phyloP scores from a whole-genome alignment of 2,797 vertebrate genomes.

The Choloepus didactylus region DNA sequence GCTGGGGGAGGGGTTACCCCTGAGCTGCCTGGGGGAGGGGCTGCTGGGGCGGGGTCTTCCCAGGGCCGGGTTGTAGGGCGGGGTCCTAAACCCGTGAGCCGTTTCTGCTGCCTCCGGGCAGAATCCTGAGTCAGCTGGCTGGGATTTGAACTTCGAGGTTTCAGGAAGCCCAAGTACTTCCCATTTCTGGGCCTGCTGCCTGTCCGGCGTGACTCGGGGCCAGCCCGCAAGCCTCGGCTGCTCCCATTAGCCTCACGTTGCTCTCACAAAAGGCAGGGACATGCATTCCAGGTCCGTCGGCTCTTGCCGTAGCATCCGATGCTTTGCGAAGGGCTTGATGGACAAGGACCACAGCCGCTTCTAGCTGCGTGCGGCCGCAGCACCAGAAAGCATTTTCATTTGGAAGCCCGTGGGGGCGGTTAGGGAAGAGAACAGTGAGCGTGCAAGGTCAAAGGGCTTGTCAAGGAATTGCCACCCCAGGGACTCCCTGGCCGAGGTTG shows the following conservation, averaged over 20 bases:
- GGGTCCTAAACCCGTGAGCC: neutral
- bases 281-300: neutral
- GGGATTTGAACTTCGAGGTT: constrained; percentile 64
- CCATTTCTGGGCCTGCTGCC: constrained; percentile 44
- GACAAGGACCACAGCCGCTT: neutral
- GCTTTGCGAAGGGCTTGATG: neutral
- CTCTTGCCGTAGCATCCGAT: neutral
- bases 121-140: constrained; percentile 55
- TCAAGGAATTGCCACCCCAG: neutral
- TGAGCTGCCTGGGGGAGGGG: neutral
- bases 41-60: neutral
- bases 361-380: neutral
- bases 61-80: neutral
- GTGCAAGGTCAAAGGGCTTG: neutral
- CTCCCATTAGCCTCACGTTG: neutral
- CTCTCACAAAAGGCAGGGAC: neutral
- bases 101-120: neutral
- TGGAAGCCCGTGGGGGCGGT: neutral
- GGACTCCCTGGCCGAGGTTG: neutral
- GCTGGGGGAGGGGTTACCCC: neutral
- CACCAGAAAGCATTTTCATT: neutral
- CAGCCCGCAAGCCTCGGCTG: neutral
- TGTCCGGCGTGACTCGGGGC: neutral
- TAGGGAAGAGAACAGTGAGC: neutral
- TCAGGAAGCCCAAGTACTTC: constrained; percentile 78